Evolutionary conservation across 2,113 vertebrate species (phyloP).

Genomic region (Lutjanus erythropterus): DNA sequence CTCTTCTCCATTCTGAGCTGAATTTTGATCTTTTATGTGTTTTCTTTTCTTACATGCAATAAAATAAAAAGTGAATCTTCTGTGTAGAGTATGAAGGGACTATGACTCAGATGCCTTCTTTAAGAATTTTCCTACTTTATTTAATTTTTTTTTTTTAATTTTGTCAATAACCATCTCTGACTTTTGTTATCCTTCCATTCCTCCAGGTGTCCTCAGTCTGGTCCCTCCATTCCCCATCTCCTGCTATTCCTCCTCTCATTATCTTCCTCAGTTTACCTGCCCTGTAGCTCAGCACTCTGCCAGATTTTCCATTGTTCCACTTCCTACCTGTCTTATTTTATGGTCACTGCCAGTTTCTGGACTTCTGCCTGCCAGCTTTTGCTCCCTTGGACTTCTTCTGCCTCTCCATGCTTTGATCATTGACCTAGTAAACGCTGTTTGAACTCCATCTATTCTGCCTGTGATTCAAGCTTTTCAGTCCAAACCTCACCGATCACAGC

Average conservation of each 20-base stretch:
- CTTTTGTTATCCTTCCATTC: not conserved
- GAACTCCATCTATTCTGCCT: conserved; percentile 6
- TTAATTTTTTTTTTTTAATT: not conserved
- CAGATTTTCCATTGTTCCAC: conserved; percentile 16
- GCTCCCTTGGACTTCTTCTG: not conserved
- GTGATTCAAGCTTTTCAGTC: not conserved
- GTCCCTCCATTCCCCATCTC: not conserved
- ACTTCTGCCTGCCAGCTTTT: conserved; percentile 8
- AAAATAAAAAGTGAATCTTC: too few relatives aligned
- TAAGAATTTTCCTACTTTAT: not conserved
- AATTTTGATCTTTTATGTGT: too few relatives aligned
- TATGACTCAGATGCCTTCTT: not conserved
- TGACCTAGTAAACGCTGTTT: conserved; percentile 41
- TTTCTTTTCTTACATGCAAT: too few relatives aligned
- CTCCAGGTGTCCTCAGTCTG: not conserved
- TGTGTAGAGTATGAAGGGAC: too few relatives aligned
- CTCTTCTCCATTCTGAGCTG: too few relatives aligned
- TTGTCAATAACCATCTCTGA: not conserved
- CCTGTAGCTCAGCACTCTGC: not conserved
- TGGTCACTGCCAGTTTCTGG: conserved; percentile 17
- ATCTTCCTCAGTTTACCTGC: not conserved
- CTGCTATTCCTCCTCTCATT: conserved; percentile 21
- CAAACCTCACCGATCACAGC: not conserved
- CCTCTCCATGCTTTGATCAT: conserved; percentile 10
- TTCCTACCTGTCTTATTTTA: not conserved